phyloP scores from a whole-genome alignment of 1,140 invertebrate genomes.

The Latrodectus geometricus region DNA sequence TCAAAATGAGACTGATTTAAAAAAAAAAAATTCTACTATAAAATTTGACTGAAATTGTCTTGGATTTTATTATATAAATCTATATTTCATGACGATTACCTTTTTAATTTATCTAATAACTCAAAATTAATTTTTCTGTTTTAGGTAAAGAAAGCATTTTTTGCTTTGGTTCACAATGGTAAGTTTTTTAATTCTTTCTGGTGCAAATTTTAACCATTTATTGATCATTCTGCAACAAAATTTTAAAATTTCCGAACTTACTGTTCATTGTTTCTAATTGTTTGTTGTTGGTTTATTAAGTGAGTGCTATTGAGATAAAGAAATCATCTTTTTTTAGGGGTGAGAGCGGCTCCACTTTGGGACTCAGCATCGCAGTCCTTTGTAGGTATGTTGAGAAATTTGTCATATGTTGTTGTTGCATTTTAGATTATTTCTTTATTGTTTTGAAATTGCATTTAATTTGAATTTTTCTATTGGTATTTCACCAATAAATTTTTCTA shows the following conservation, averaged over 20 bases:
- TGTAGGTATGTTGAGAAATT: slow-evolving; percentile 69
- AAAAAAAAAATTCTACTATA: too few species aligned
- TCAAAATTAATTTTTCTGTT: slow-evolving; percentile 35
- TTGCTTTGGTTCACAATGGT: slow-evolving; percentile 98
- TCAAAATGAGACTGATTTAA: too few species aligned
- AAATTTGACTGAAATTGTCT: too few species aligned
- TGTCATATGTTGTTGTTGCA: background rate
- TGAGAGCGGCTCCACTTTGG: slow-evolving; percentile 97
- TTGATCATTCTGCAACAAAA: too few species aligned
- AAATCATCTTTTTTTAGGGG: slow-evolving; percentile 73
- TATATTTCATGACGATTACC: too few species aligned
- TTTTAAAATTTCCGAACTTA: too few species aligned
- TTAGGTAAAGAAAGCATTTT: slow-evolving; percentile 95
- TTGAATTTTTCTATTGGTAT: too few species aligned
- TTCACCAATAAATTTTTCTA: too few species aligned
- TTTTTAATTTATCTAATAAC: too few species aligned
- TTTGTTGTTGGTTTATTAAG: background rate
- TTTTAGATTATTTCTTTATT: too few species aligned
- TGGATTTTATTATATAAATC: too few species aligned
- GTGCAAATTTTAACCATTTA: background rate
- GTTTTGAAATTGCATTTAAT: too few species aligned
- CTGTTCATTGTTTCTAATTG: background rate
- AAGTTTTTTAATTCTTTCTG: slow-evolving; percentile 67
- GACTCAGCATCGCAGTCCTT: slow-evolving; percentile 91
- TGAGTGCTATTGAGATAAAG: background rate